Percentiles rank a stretch among this genome's conserved stretches.
These are phyloP conservation scores for Eupithecia pulchellata DNA, from an alignment of 2,888 invertebrate genomes.

Conservation along the genomic window DNA sequence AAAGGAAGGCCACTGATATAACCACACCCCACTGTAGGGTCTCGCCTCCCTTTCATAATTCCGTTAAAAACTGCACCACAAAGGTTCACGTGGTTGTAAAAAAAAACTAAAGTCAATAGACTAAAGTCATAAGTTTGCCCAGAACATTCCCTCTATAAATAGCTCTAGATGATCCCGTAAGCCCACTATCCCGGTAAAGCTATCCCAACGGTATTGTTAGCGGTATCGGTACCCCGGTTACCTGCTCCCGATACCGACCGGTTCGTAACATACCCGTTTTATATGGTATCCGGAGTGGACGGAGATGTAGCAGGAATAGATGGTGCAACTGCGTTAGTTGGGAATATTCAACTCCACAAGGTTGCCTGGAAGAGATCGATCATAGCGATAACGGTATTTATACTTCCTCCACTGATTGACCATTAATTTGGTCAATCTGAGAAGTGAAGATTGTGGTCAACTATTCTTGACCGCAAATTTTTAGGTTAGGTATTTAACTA, in stretches of 20 bases:
- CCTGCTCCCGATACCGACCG: constrained; percentile 31
- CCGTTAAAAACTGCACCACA: background rate
- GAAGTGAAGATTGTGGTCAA: no score
- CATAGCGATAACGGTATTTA: no score
- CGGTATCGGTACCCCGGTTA: constrained; percentile 37
- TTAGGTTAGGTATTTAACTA: background rate
- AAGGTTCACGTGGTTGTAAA: no score
- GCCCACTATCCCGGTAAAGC: constrained; percentile 20
- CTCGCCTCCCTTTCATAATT: background rate
- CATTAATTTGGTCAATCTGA: no score
- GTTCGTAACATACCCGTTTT: constrained; percentile 40
- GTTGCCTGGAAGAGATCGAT: no score
- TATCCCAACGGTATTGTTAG: constrained; percentile 32
- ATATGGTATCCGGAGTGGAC: constrained; percentile 40
- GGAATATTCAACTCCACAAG: no score
- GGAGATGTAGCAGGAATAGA: constrained; percentile 19
- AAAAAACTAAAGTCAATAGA: no score
- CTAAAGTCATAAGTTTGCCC: background rate
- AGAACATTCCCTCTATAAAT: constrained; percentile 1
- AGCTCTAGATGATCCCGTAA: constrained; percentile 15
- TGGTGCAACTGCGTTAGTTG: background rate
- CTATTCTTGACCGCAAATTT: no score
- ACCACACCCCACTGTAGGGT: background rate
- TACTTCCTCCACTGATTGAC: no score
- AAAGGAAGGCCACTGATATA: background rate